phyloP scores from a whole-genome alignment of 2,888 invertebrate species.

The Cylindroiulus punctatus region DNA sequence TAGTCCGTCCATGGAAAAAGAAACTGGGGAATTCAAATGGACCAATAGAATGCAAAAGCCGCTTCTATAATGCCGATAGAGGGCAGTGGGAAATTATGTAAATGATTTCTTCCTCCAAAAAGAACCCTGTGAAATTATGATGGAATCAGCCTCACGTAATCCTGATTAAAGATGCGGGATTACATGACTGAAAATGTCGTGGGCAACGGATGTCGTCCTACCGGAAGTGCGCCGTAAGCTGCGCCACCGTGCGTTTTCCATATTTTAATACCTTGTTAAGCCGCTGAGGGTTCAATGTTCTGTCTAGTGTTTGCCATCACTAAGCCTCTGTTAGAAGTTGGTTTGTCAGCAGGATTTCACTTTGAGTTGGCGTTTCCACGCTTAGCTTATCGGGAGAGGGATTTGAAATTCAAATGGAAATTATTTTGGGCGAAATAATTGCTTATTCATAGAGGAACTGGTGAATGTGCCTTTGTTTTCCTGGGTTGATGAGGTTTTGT shows the following conservation, averaged over 20 bases:
- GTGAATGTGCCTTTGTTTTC: neutral
- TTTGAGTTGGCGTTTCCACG: neutral
- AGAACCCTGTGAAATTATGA: too few species aligned
- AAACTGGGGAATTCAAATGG: too few species aligned
- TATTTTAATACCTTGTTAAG: conserved; percentile 27
- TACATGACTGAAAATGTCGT: neutral
- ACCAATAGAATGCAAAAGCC: too few species aligned
- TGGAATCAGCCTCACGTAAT: too few species aligned
- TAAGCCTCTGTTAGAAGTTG: neutral
- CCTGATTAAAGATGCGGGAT: too few species aligned
- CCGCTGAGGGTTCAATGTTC: neutral
- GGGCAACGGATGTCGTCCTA: neutral
- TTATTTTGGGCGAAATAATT: neutral
- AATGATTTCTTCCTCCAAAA: too few species aligned
- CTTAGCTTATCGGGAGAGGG: neutral
- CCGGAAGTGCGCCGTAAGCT: neutral
- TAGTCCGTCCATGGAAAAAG: too few species aligned
- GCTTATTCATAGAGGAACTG: neutral
- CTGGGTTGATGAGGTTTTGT: neutral
- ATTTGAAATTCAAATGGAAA: conserved; percentile 38
- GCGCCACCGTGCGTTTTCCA: neutral
- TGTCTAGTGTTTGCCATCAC: conserved; percentile 14
- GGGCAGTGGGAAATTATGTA: too few species aligned
- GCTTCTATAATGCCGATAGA: too few species aligned
- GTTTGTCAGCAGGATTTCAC: conserved; percentile 28